These are phyloP conservation scores for Melanargia galathea DNA, from an alignment of 2,888 invertebrate species.

Conservation along the genomic window DNA sequence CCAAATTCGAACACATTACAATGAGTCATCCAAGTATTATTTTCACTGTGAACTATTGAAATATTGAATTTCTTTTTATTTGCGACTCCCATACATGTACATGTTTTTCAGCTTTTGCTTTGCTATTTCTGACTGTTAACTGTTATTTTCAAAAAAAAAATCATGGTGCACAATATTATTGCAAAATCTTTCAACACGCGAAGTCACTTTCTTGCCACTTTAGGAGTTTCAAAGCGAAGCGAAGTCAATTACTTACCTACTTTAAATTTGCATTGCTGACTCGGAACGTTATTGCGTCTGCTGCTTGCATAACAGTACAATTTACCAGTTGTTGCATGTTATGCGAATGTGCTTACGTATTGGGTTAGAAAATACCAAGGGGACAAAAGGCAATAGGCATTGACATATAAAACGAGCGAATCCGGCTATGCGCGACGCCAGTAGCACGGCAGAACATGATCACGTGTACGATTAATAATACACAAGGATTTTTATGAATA, in stretches of 20 bases:
- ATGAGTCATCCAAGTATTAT: too few species aligned
- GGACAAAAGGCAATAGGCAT: background rate
- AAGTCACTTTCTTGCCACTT: background rate
- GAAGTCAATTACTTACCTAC: conserved; percentile 18
- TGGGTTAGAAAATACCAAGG: background rate
- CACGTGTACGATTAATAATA: too few species aligned
- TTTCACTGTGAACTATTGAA: too few species aligned
- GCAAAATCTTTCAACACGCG: background rate
- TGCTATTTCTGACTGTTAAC: too few species aligned
- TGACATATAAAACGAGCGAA: too few species aligned
- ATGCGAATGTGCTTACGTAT: background rate
- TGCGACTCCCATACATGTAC: background rate
- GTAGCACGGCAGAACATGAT: too few species aligned
- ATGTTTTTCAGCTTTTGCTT: background rate
- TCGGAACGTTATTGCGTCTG: conserved; percentile 28
- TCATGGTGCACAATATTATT: background rate
- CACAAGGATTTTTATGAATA: too few species aligned
- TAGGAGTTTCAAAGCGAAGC: conserved; percentile 18
- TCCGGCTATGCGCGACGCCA: too few species aligned
- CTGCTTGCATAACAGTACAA: conserved; percentile 19
- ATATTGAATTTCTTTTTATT: too few species aligned
- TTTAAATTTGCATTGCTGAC: conserved; percentile 27
- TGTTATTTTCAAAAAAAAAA: background rate
- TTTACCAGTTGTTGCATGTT: conserved; percentile 14
- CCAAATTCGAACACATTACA: too few species aligned